A percentile compares a stretch with the other conserved stretches of the same genome.
These are phyloP conservation scores for Eudorcas thomsonii DNA, from an alignment of 2,113 vertebrate species.

Conservation along the genomic window DNA sequence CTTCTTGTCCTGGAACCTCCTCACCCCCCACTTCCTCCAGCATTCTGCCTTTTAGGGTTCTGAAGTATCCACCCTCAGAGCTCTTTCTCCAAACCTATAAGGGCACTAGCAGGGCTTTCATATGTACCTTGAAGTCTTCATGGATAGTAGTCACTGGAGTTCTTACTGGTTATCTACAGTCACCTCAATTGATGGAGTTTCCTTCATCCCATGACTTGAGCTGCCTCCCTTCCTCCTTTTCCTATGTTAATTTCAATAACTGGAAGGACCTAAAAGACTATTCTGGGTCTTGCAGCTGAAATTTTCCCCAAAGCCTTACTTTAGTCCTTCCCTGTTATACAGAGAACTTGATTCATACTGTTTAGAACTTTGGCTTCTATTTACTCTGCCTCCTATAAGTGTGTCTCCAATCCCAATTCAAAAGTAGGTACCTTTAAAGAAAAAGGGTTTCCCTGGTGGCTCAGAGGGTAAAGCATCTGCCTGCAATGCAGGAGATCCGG, in stretches of 20 bases:
- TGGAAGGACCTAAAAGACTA: neutral
- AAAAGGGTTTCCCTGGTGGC: neutral
- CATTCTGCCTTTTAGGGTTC: neutral
- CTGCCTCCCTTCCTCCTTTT: neutral
- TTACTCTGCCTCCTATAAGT: neutral
- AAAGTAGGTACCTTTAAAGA: neutral
- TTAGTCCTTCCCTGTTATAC: neutral
- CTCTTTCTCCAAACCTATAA: neutral
- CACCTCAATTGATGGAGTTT: neutral
- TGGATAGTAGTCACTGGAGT: neutral
- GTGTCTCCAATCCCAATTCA: neutral
- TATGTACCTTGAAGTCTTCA: neutral
- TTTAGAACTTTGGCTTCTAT: neutral
- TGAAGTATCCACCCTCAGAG: neutral
- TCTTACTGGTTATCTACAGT: neutral
- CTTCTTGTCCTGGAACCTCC: neutral
- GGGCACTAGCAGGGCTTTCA: neutral
- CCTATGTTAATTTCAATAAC: conserved; percentile 1
- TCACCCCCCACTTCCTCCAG: neutral
- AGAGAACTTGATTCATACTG: neutral
- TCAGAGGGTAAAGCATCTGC: neutral
- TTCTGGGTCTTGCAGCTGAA: neutral
- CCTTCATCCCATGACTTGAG: neutral
- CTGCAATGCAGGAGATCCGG: neutral
- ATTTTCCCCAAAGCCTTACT: neutral